These are phyloP conservation scores for Eriocheir sinensis DNA, from an alignment of 1,140 invertebrate genomes.

Conservation along the genomic window DNA sequence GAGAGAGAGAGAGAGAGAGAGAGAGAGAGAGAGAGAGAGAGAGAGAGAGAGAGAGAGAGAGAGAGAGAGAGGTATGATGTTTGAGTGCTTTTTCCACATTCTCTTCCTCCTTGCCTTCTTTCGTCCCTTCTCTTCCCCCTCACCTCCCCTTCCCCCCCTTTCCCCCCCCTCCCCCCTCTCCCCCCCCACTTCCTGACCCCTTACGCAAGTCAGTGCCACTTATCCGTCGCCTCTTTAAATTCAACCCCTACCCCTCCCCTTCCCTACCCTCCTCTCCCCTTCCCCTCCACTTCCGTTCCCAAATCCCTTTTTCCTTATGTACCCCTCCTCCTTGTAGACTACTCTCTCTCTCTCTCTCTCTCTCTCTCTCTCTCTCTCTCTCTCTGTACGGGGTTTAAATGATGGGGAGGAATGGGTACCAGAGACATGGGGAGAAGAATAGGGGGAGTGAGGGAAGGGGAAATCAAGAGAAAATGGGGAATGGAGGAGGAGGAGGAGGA, in stretches of 20 bases:
- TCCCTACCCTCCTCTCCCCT: not conserved
- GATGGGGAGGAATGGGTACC: no score
- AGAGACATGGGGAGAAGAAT: no score
- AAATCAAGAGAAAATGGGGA: no score
- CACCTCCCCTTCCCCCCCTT: not conserved
- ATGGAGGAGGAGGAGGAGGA: no score
- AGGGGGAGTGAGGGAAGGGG: no score
- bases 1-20: not conserved
- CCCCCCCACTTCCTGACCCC: not conserved
- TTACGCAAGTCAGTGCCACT: constrained; percentile 1
- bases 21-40: not conserved
- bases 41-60: not conserved
- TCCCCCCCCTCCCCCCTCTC: not conserved
- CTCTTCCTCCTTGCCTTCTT: not conserved
- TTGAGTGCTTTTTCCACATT: no score
- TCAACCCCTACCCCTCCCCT: not conserved
- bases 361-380: not conserved
- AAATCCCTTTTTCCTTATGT: not conserved
- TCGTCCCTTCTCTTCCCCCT: not conserved
- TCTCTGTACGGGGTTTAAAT: no score
- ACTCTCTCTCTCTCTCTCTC: not conserved
- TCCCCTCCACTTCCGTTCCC: not conserved
- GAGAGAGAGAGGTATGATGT: not conserved
- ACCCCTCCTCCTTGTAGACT: not conserved
- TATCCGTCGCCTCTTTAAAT: no score